Conservation (phyloP, 2,113 vertebrate species). For the Taxidea taxus region DNA sequence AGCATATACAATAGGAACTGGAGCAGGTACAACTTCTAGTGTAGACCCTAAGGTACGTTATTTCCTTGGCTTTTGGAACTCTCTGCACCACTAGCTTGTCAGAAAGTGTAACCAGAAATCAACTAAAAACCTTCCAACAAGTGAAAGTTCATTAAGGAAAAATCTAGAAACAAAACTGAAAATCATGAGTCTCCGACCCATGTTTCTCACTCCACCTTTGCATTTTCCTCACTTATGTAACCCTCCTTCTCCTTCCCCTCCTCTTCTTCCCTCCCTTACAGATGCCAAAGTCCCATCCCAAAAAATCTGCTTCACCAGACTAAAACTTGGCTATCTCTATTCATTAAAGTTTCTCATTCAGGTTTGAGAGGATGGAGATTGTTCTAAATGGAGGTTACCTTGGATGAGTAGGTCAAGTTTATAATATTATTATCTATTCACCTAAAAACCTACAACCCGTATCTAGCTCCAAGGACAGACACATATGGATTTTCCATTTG, state of each 20-base stretch:
- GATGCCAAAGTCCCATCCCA: background rate
- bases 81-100: background rate
- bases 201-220: background rate
- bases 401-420: background rate
- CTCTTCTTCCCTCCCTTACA: background rate
- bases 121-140: background rate
- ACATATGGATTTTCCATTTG: background rate
- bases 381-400: background rate
- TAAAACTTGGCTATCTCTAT: background rate
- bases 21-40: background rate
- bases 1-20: background rate
- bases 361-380: background rate
- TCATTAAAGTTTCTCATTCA: background rate
- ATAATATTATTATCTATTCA: background rate
- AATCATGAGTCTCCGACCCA: background rate
- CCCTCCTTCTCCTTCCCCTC: background rate
- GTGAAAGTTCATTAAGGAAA: background rate
- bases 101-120: background rate
- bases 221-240: background rate
- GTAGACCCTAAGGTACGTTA: background rate
- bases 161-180: background rate
- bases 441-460: background rate
- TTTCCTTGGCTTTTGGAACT: background rate
- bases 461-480: background rate
- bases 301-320: background rate